phyloP scores from a whole-genome alignment of 2,113 vertebrate species.

The Xenotilapia flavipinnis region DNA sequence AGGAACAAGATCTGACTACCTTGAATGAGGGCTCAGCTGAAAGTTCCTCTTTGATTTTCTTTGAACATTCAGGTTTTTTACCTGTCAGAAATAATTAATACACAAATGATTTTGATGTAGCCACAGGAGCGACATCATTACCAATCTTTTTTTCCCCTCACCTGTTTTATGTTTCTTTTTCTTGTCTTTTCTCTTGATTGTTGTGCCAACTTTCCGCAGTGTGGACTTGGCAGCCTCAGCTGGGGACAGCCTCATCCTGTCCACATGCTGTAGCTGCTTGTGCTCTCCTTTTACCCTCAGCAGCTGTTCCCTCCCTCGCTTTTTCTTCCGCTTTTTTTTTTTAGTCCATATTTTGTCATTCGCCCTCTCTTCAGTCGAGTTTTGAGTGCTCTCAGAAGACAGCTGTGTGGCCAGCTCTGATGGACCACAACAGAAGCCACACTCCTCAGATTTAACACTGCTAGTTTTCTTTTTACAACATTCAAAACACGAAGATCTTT shows the following conservation, averaged over 20 bases:
- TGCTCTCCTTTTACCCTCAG: slow-evolving; percentile 49
- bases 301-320: slow-evolving; percentile 74
- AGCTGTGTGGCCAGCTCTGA: not conserved
- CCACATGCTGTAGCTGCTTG: slow-evolving; percentile 71
- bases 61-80: slow-evolving; percentile 78
- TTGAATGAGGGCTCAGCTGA: slow-evolving; percentile 82
- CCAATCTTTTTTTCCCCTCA: slow-evolving; percentile 47
- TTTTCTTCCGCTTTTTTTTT: slow-evolving; percentile 91
- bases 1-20: slow-evolving; percentile 62
- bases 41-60: slow-evolving; percentile 76
- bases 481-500: slow-evolving; percentile 28
- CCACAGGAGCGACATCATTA: not conserved
- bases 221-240: slow-evolving; percentile 77
- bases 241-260: slow-evolving; percentile 68
- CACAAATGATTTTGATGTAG: not conserved
- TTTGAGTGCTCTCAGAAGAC: slow-evolving; percentile 26
- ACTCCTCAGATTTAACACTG: not conserved
- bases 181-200: slow-evolving; percentile 83
- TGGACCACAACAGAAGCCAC: not conserved
- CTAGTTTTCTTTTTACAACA: slow-evolving; percentile 11
- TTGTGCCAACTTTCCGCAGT: slow-evolving; percentile 70
- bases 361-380: slow-evolving; percentile 56
- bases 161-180: slow-evolving; percentile 87
- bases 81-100: slow-evolving; percentile 61
- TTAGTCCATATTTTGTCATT: slow-evolving; percentile 72